Base-by-base conservation (phyloP, 2,888 invertebrate genomes). In the Eristalis pertinax region DNA sequence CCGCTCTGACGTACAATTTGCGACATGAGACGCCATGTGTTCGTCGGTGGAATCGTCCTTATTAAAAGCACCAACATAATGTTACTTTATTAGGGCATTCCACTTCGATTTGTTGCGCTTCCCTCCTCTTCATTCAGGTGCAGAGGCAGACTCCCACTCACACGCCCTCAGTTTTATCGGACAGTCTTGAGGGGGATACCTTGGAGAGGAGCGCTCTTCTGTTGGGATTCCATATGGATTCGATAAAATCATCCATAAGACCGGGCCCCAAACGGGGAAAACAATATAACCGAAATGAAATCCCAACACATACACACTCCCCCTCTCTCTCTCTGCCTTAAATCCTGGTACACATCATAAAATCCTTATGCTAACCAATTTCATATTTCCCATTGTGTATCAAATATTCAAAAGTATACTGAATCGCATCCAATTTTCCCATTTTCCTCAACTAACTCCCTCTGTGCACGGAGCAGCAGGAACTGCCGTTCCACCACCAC, bases 341-440 rank as follows among this genome's bases (percentile, higher is more conserved):
- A 83, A 83, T 72, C 68, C 78, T 60, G 64, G 80, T 83, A 76
- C 76, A 84, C 79, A 73, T 76, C 79, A 80, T 84, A 87, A 87
- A 87, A 87, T 84, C 87, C 87, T 79, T 87, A 84, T 87, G 87
- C 60, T 80, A 64, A 87, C 84, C 84, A 87, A 80, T 87, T 87
- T 84, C 79, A 87, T 87, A 84, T 87, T 80, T 84, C 84, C 80
- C 87, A 87, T 80, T 80, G 87, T 87, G 73, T 83, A 87, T 87
- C 76, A 87, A 87, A 87, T 87, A 87, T 87, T 87, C 87, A 87
- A 87, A 82, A 87, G 84, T 79, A n/a, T n/a, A 79, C 87, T 56
- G 84, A 87, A 87, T 87, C 87, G 79, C 79, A 84, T 80, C 76
- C 79, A 76, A 84, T 84, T 83, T 78, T 24, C 43, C 76, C 77